Conservation (phyloP, 2,888 invertebrate genomes). For the Xiphydria camelus region DNA sequence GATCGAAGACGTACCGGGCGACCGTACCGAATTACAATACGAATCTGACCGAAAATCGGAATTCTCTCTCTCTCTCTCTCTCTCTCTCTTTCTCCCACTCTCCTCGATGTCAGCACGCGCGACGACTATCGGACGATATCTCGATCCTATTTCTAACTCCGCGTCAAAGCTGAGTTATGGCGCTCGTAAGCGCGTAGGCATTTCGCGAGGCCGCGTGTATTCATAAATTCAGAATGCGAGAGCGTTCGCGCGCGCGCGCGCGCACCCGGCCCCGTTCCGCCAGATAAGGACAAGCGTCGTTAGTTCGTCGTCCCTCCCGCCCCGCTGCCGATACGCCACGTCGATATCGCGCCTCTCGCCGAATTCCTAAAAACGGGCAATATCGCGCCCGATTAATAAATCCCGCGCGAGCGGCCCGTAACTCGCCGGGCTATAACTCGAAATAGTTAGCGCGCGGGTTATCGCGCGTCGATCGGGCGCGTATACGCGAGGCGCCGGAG, state of each 20-base stretch:
- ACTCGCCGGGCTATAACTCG: slow-evolving; percentile 38
- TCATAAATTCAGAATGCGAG: background rate
- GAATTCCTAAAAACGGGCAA: slow-evolving; percentile 1
- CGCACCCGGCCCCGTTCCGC: no score
- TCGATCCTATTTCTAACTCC: background rate
- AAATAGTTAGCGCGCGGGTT: slow-evolving; percentile 45
- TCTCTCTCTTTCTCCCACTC: background rate
- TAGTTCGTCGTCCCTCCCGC: background rate
- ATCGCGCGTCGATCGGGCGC: slow-evolving; percentile 39
- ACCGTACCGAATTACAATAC: no score
- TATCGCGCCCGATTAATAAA: slow-evolving; percentile 38
- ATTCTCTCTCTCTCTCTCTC: background rate
- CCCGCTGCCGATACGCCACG: background rate
- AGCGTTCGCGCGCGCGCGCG: no score
- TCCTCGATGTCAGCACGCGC: no score
- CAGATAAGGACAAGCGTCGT: no score
- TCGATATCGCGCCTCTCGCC: background rate
- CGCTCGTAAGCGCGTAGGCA: background rate
- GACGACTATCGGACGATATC: no score
- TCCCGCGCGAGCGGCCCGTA: slow-evolving; percentile 28
- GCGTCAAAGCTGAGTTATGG: slow-evolving; percentile 1
- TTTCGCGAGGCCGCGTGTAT: background rate
- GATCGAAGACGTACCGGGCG: no score
- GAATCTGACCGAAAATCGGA: no score
- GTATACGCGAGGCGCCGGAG: slow-evolving; percentile 34